Conservation (phyloP, 2,113 vertebrate species). For the Arvicanthis niloticus region DNA sequence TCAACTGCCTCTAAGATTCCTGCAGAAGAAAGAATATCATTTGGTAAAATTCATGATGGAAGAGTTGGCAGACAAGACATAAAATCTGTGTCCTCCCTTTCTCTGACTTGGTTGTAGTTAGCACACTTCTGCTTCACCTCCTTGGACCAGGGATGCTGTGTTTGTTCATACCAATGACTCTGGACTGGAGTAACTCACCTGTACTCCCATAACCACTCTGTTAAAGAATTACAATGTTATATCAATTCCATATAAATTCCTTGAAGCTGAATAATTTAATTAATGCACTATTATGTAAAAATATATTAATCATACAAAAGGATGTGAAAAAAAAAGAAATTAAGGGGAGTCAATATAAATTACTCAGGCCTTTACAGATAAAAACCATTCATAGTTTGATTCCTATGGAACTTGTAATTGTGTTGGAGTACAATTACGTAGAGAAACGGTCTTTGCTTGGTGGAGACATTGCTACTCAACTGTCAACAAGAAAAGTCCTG, state of each 20-base stretch:
- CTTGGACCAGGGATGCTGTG: neutral
- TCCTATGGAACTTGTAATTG: neutral
- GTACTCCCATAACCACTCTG: neutral
- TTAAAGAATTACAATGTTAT: neutral
- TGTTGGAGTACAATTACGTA: neutral
- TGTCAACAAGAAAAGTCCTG: neutral
- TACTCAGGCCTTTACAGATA: neutral
- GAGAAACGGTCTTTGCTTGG: constrained; percentile 4
- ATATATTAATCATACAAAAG: neutral
- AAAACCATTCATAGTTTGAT: neutral
- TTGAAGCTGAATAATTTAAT: neutral
- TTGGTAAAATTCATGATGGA: constrained; percentile 26
- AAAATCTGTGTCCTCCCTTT: neutral
- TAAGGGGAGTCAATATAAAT: constrained; percentile 19
- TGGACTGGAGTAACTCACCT: neutral
- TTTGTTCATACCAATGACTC: neutral
- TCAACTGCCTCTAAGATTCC: neutral
- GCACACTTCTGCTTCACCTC: neutral
- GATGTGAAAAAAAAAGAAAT: neutral
- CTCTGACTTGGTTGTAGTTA: neutral
- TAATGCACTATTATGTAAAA: neutral
- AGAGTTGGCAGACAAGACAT: neutral
- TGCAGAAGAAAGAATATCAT: constrained; percentile 4
- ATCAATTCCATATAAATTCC: neutral
- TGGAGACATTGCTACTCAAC: constrained; percentile 34